A percentile compares a stretch with the other conserved stretches of the same genome.
Conservation (phyloP, 2,888 invertebrate species). For the Hirtodrosophila cameraria region DNA sequence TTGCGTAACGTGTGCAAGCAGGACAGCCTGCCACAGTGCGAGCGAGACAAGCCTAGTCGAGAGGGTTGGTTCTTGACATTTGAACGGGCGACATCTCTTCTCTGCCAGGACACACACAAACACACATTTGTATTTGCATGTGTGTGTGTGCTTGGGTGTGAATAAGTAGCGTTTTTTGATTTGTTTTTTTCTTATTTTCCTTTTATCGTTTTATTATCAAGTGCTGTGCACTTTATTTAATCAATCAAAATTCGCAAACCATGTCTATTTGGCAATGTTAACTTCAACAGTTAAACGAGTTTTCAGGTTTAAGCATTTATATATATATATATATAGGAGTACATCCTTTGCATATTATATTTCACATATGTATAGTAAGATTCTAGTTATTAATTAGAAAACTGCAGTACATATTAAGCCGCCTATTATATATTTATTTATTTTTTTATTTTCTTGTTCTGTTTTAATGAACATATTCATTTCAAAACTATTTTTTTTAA, state of each 20-base stretch:
- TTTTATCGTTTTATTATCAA: constrained; percentile 46
- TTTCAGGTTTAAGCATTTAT: not conserved
- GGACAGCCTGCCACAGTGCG: constrained; percentile 27
- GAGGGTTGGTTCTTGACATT: constrained; percentile 82
- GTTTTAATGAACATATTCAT: too few relatives aligned
- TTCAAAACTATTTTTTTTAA: too few relatives aligned
- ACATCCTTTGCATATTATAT: too few relatives aligned
- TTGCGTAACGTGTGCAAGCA: constrained; percentile 27
- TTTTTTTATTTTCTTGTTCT: too few relatives aligned
- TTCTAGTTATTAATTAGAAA: too few relatives aligned
- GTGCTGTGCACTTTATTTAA: constrained; percentile 75
- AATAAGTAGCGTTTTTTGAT: constrained; percentile 20
- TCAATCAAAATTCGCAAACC: constrained; percentile 70
- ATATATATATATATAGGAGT: too few relatives aligned
- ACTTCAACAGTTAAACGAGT: constrained; percentile 13
- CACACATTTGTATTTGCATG: constrained; percentile 6
- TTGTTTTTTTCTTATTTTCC: not conserved
- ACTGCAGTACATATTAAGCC: too few relatives aligned
- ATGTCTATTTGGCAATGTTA: not conserved
- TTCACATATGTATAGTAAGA: too few relatives aligned
- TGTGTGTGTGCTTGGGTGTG: constrained; percentile 23
- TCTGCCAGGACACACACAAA: constrained; percentile 41
- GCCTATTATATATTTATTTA: too few relatives aligned
- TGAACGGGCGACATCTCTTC: constrained; percentile 81
- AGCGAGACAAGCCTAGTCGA: constrained; percentile 50